Conservation (phyloP, 1,140 invertebrate species). For the Holotrichia oblita region DNA sequence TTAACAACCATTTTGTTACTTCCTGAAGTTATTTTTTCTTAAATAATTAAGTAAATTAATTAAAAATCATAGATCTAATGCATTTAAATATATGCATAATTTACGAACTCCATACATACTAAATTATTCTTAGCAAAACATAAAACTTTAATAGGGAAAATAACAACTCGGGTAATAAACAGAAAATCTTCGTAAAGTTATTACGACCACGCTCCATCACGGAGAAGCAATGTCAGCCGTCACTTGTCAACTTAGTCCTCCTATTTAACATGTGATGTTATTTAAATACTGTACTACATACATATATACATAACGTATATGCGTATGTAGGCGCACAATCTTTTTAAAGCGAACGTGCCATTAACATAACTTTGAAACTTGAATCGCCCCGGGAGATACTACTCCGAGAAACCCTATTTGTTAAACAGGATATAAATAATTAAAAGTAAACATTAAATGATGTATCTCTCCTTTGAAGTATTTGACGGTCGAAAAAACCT, state of each 20-base stretch:
- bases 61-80: too few species aligned
- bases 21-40: too few species aligned
- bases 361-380: slow-evolving; percentile 31
- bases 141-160: neutral
- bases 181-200: neutral
- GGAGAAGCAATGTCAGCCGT: neutral
- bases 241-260: slow-evolving; percentile 24
- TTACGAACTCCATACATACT: too few species aligned
- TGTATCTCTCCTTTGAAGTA: slow-evolving; percentile 29
- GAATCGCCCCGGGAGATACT: slow-evolving; percentile 31
- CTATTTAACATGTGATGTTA: slow-evolving; percentile 31
- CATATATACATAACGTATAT: too few species aligned
- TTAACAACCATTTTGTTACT: too few species aligned
- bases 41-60: too few species aligned
- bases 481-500: slow-evolving; percentile 20
- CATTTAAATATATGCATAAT: too few species aligned
- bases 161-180: neutral
- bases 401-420: slow-evolving; percentile 46
- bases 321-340: neutral
- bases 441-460: slow-evolving; percentile 48
- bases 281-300: neutral
- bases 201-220: neutral
- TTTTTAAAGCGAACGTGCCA: slow-evolving; percentile 10
- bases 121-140: too few species aligned
- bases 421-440: slow-evolving; percentile 49